Base-by-base conservation (phyloP, 2,797 vertebrate genomes). In the Phaenicophaeus curvirostris region DNA sequence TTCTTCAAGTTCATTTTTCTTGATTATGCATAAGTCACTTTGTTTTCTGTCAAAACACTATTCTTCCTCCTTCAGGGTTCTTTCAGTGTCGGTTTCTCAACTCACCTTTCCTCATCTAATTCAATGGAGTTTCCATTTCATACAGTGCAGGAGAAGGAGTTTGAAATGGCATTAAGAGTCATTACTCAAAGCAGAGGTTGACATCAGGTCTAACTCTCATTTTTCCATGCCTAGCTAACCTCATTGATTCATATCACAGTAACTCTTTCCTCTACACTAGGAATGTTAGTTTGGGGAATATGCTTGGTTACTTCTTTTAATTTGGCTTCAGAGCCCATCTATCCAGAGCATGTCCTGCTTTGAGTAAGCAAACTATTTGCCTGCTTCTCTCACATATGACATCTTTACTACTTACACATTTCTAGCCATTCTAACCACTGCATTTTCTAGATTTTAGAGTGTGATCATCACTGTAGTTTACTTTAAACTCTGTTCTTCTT, bases 1-100 rank as follows among this genome's bases (percentile, higher is more conserved):
- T 99, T 98, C 98, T 98, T 98, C 99, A 99, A 99, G 98, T 99
- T 99, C 98, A 94, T 99, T 99, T 98, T 98, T 98, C 98, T 99
- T 98, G 97, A 98, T 99, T 99, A 98, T 97, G 95, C 98, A 99
- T 99, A 98, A 98, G 93, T 98, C 98, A 98, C 97, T 96, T 98
- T 95, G 94, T 97, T 98, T 98, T 97, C 96, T 96, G 96, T 98
- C 96, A 97, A 96, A 95, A 96, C 94, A 93, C 86, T 97, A 59
- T 97, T 97, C 96, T 97, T 97, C 96, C 96, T 96, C 97, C 97
- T 98, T 95, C 97, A 98, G 98, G 98, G 97, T 87, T 97, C 89
- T 97, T 97, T 97, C 87, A 92, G 50, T 97, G 85, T 97, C 89
- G 97, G 35, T 96, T 97, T 96, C 94, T 97, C 95, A 96, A 91